Percentiles rank a stretch among this genome's conserved stretches.
Conservation (phyloP, 2,888 invertebrate genomes). For the Boloria selene region DNA sequence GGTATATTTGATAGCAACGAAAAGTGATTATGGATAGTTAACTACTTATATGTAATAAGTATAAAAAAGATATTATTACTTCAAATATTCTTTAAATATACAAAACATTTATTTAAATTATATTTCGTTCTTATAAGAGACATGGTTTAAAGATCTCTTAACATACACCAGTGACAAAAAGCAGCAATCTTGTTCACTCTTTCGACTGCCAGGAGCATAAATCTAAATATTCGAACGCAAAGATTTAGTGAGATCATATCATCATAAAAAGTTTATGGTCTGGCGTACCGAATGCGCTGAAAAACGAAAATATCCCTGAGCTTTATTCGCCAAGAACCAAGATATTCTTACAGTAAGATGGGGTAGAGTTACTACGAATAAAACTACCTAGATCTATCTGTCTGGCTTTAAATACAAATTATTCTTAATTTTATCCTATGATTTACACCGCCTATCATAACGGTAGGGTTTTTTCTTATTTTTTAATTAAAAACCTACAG, state of each 20-base stretch:
- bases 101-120: too few species aligned
- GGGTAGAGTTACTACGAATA: slow-evolving; percentile 30
- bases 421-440: neutral
- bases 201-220: slow-evolving; percentile 10
- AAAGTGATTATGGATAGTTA: too few species aligned
- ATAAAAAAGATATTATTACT: too few species aligned
- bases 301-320: slow-evolving; percentile 58
- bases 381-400: slow-evolving; percentile 21
- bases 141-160: too few species aligned
- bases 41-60: too few species aligned
- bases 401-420: slow-evolving; percentile 16
- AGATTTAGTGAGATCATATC: slow-evolving; percentile 57
- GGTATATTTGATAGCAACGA: too few species aligned
- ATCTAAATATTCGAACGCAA: slow-evolving; percentile 37
- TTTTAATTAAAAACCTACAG: too few species aligned
- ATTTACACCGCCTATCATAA: neutral
- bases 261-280: slow-evolving; percentile 67
- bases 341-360: slow-evolving; percentile 12
- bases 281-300: slow-evolving; percentile 59
- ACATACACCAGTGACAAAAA: neutral
- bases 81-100: too few species aligned
- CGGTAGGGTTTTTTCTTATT: too few species aligned
- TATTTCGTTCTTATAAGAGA: too few species aligned
- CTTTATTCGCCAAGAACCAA: slow-evolving; percentile 31
- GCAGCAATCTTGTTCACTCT: neutral